Conservation (phyloP, 2,113 vertebrate genomes). For the Solea solea region DNA sequence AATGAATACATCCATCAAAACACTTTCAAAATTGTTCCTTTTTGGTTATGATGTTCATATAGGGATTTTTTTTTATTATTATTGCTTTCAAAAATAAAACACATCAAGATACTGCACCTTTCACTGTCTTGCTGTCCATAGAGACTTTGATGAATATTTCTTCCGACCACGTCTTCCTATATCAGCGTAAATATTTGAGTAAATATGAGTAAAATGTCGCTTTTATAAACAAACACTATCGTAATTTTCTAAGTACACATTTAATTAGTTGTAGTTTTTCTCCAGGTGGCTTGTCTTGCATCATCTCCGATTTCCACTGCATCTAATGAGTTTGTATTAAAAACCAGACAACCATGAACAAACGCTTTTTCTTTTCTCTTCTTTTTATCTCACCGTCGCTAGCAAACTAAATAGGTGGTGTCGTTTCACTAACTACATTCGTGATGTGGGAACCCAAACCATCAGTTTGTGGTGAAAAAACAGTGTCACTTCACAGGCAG, state of each 20-base stretch:
- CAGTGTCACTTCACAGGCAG: too few species aligned
- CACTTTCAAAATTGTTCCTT: constrained; percentile 8
- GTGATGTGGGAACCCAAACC: too few species aligned
- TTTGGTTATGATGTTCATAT: neutral
- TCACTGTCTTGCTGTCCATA: neutral
- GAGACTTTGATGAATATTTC: constrained; percentile 17
- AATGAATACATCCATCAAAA: constrained; percentile 13
- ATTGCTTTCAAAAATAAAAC: neutral
- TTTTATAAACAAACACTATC: constrained; percentile 8
- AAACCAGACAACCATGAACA: neutral
- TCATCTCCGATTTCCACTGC: neutral
- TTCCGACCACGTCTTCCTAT: constrained; percentile 15
- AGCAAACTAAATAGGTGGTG: too few species aligned
- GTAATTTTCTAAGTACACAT: constrained; percentile 7
- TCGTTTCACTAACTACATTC: too few species aligned
- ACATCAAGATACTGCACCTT: neutral
- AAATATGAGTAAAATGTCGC: too few species aligned
- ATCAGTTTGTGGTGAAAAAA: too few species aligned
- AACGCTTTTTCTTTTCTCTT: too few species aligned
- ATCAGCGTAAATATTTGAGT: constrained; percentile 19
- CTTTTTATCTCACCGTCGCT: neutral
- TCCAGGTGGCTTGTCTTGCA: constrained; percentile 19
- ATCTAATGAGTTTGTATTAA: neutral
- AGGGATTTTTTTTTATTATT: neutral
- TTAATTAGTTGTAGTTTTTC: constrained; percentile 42